These are phyloP conservation scores for Criorhina ranunculi DNA, from an alignment of 2,888 invertebrate species.

Conservation along the genomic window DNA sequence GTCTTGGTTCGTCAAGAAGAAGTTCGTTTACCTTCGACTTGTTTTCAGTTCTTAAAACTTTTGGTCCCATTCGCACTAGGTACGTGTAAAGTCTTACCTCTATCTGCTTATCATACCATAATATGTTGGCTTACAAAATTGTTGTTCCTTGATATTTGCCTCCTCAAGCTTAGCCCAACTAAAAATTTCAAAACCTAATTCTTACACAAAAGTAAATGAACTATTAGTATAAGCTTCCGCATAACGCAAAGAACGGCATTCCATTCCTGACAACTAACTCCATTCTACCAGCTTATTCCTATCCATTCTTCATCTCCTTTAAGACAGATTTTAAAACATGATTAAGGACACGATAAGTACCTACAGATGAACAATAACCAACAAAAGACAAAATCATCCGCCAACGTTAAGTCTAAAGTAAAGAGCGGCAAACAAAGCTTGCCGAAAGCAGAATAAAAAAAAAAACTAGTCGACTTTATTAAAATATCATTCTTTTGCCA, in stretches of 20 bases:
- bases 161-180: too few species aligned
- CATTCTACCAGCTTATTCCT: conserved; percentile 8
- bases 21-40: too few species aligned
- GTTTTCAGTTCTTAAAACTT: too few species aligned
- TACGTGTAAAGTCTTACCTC: too few species aligned
- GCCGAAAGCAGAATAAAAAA: conserved; percentile 19
- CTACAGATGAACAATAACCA: conserved; percentile 12
- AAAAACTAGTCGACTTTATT: conserved; percentile 46
- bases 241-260: not conserved
- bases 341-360: conserved; percentile 35
- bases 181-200: too few species aligned
- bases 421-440: conserved; percentile 49
- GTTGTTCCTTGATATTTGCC: too few species aligned
- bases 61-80: too few species aligned
- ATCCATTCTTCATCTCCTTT: conserved; percentile 11
- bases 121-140: too few species aligned
- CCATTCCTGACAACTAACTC: conserved; percentile 16
- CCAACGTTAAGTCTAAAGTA: conserved; percentile 47
- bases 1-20: too few species aligned
- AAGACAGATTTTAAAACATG: conserved; percentile 38
- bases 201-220: too few species aligned
- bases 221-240: too few species aligned
- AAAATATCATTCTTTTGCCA: conserved; percentile 26
- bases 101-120: too few species aligned
- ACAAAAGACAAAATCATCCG: conserved; percentile 19